Evolutionary conservation across 2,797 vertebrate genomes (phyloP).

Genomic region (Megaceryle alcyon): DNA sequence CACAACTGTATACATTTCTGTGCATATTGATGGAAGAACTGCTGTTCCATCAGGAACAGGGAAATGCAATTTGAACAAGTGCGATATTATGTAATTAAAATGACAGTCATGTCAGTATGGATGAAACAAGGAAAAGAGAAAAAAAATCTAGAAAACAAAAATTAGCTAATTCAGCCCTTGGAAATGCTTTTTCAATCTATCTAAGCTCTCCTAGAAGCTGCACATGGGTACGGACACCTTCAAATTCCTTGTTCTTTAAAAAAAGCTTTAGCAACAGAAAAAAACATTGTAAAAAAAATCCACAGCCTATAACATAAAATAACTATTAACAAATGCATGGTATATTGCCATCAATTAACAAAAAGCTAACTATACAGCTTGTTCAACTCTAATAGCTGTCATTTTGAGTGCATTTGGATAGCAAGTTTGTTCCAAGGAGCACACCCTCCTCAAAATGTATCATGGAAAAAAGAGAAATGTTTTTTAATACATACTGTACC

Average conservation of each 20-base stretch:
- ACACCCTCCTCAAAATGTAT: background rate
- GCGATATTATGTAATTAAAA: conserved; percentile 32
- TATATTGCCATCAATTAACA: background rate
- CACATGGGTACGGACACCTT: background rate
- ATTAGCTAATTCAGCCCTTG: background rate
- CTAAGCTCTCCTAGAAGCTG: background rate
- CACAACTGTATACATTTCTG: background rate
- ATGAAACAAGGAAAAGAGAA: background rate
- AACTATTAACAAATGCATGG: background rate
- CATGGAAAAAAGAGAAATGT: background rate
- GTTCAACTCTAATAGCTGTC: background rate
- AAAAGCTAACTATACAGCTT: background rate
- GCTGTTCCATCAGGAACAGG: background rate
- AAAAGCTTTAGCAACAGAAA: background rate
- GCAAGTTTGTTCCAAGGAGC: background rate
- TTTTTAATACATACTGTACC: conserved; percentile 23
- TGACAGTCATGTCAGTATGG: background rate
- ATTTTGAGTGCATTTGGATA: background rate
- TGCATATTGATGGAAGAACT: conserved; percentile 19
- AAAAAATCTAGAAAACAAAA: conserved; percentile 20
- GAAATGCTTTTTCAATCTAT: background rate
- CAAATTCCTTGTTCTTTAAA: background rate
- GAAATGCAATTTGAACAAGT: conserved; percentile 23
- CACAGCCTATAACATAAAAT: background rate
- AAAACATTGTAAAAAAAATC: background rate